A percentile compares a stretch with the other conserved stretches of the same genome.
Evolutionary conservation across 2,113 vertebrate genomes (phyloP).

Genomic region (Salminus brasiliensis): DNA sequence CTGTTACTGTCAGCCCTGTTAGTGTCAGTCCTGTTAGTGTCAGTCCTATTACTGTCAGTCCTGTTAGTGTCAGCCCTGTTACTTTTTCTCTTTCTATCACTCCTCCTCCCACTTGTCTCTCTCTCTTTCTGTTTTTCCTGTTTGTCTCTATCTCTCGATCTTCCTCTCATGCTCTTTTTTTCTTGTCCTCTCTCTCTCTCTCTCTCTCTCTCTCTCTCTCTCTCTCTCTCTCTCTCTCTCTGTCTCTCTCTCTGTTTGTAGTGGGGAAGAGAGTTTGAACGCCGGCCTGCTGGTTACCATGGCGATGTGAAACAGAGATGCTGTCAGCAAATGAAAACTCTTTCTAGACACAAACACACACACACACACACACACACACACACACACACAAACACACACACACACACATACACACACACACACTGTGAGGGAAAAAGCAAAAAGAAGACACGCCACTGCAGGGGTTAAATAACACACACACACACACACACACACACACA

Average conservation of each 20-base stretch:
- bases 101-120: slow-evolving; percentile 15
- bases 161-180: slow-evolving; percentile 16
- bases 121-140: background rate
- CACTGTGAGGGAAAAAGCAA: slow-evolving; percentile 68
- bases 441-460: slow-evolving; percentile 64
- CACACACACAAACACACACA: slow-evolving; percentile 15
- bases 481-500: slow-evolving; percentile 2
- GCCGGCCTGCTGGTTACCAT: slow-evolving; percentile 42
- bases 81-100: too few species aligned
- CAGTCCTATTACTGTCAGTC: too few species aligned
- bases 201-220: background rate
- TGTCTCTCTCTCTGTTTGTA: background rate
- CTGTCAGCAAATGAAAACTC: slow-evolving; percentile 77
- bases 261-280: slow-evolving; percentile 9
- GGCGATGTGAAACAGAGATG: slow-evolving; percentile 54
- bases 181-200: background rate
- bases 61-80: too few species aligned
- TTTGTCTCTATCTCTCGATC: background rate
- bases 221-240: slow-evolving; percentile 14
- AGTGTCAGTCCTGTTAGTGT: too few species aligned
- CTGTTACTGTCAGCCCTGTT: too few species aligned
- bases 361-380: slow-evolving; percentile 11
- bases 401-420: slow-evolving; percentile 48
- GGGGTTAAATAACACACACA: slow-evolving; percentile 59
- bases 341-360: slow-evolving; percentile 71